A percentile compares a stretch with the other conserved stretches of the same genome.
Evolutionary conservation across 2,888 invertebrate species (phyloP).

Genomic region (Balanococcus diminutus): DNA sequence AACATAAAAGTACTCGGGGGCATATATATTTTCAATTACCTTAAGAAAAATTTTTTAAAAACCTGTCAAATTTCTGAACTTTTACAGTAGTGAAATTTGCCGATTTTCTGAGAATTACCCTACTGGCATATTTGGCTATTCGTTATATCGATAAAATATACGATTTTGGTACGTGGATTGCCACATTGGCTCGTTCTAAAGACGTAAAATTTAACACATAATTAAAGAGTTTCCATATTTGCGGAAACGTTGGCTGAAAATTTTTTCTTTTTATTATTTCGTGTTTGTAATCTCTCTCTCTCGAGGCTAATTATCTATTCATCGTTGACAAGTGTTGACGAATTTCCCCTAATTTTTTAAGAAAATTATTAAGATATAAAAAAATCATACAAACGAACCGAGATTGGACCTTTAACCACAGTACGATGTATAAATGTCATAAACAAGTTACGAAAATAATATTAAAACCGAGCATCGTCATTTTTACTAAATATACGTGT

Average conservation of each 20-base stretch:
- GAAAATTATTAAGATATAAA: constrained; percentile 10
- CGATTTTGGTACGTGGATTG: neutral
- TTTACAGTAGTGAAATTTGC: too few relatives aligned
- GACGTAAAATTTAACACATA: neutral
- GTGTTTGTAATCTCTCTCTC: neutral
- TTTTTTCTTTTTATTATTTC: neutral
- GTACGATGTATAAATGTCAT: neutral
- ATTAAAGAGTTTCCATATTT: neutral
- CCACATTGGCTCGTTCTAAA: neutral
- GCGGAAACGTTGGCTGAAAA: neutral
- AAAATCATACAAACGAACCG: neutral
- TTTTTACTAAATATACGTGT: neutral
- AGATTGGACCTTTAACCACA: neutral
- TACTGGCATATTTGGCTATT: too few relatives aligned
- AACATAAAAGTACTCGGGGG: too few relatives aligned
- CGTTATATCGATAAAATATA: neutral
- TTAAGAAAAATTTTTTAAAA: too few relatives aligned
- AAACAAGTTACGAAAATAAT: constrained; percentile 10
- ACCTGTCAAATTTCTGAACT: too few relatives aligned
- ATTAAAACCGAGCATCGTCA: constrained; percentile 7
- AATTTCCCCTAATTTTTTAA: neutral
- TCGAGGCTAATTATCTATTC: neutral
- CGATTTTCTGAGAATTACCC: too few relatives aligned
- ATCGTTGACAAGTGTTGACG: neutral
- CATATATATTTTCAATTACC: too few relatives aligned